Conservation (phyloP, 2,113 vertebrate genomes). For the Oncorhynchus gorbuscha region DNA sequence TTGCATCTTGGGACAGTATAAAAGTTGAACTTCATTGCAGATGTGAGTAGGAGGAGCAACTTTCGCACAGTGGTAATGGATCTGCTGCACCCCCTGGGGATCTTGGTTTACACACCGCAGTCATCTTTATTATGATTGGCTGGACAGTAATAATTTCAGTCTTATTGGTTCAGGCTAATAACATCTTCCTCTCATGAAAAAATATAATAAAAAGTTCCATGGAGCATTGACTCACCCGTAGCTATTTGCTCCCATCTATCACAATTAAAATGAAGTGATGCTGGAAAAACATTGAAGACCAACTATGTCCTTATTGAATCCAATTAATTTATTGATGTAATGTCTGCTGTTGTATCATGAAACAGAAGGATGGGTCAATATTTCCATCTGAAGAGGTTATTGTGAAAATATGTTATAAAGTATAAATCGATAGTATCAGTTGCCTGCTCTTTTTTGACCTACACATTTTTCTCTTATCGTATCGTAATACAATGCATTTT, state of each 20-base stretch:
- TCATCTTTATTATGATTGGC: slow-evolving; percentile 16
- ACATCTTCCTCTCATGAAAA: slow-evolving; percentile 7
- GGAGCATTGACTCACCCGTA: slow-evolving; percentile 49
- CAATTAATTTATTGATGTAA: slow-evolving; percentile 55
- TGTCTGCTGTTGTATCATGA: slow-evolving; percentile 16
- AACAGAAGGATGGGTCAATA: slow-evolving; percentile 24
- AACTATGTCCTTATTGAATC: slow-evolving; percentile 12
- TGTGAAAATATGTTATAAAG: slow-evolving; percentile 58
- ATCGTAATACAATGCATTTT: not conserved
- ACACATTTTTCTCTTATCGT: not conserved
- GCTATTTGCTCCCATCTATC: slow-evolving; percentile 52
- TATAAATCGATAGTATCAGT: slow-evolving; percentile 36
- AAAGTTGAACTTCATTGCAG: slow-evolving; percentile 29
- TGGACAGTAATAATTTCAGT: slow-evolving; percentile 32
- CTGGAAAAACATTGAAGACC: slow-evolving; percentile 1
- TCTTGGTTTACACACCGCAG: slow-evolving; percentile 49
- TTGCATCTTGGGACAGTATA: slow-evolving; percentile 39
- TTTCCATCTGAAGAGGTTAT: slow-evolving; percentile 54
- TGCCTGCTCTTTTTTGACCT: not conserved
- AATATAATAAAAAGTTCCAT: slow-evolving; percentile 26
- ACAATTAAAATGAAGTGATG: slow-evolving; percentile 15
- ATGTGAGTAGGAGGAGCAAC: slow-evolving; percentile 9
- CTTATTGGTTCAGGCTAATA: slow-evolving; percentile 39
- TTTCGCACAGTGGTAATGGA: slow-evolving; percentile 28
- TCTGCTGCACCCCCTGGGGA: slow-evolving; percentile 17